Percentiles rank a stretch among this genome's conserved stretches.
These are phyloP conservation scores for Cheirogaleus major DNA, from an alignment of 2,797 vertebrate species.

Conservation along the genomic window DNA sequence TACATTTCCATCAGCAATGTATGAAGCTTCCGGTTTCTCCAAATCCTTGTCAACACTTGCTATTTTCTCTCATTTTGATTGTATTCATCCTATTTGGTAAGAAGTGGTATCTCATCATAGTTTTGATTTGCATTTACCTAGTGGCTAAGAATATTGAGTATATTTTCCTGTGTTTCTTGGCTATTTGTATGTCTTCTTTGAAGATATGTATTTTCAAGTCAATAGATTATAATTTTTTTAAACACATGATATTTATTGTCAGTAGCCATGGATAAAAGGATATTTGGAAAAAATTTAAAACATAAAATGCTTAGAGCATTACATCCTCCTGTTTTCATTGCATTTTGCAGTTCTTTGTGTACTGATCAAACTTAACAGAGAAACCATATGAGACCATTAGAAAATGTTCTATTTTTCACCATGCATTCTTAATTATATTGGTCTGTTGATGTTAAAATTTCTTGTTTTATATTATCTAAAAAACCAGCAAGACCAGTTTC, in stretches of 20 bases:
- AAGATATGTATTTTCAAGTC: background rate
- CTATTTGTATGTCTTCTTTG: background rate
- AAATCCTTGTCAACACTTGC: background rate
- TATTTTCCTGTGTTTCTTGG: background rate
- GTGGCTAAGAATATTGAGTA: background rate
- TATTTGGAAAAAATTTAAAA: constrained; percentile 2
- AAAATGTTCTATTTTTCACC: background rate
- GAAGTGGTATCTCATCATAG: background rate
- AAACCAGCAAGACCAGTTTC: background rate
- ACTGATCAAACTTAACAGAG: background rate
- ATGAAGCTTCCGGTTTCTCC: background rate
- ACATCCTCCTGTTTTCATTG: background rate
- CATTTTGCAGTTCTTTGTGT: background rate
- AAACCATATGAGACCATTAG: background rate
- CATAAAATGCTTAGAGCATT: background rate
- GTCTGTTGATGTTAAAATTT: background rate
- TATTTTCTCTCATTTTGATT: background rate
- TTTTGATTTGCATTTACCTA: background rate
- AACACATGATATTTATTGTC: background rate
- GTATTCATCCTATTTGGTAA: background rate
- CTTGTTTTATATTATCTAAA: background rate
- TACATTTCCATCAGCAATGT: background rate
- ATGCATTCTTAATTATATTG: background rate
- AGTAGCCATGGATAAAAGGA: background rate
- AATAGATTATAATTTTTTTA: background rate